A percentile compares a stretch with the other conserved stretches of the same genome.
Evolutionary conservation across 1,140 invertebrate species (phyloP).

Genomic region (Diabrotica virgifera): DNA sequence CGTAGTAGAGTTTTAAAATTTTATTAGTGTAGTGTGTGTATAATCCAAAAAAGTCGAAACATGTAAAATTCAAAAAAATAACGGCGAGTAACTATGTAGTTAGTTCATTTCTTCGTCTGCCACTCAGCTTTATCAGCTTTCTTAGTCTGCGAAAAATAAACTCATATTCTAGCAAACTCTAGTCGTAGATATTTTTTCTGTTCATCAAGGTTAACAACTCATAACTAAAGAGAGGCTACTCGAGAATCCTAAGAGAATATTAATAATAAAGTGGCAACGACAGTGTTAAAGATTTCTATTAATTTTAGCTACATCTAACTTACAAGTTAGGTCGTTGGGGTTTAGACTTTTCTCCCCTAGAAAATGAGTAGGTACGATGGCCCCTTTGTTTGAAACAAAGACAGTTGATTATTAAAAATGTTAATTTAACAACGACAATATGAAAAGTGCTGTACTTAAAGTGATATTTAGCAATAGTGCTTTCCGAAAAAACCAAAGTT

Average conservation of each 20-base stretch:
- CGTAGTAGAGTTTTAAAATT: constrained; percentile 8
- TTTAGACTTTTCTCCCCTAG: background rate
- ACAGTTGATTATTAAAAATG: background rate
- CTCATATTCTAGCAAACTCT: constrained; percentile 1
- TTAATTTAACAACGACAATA: background rate
- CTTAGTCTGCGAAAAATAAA: constrained; percentile 64
- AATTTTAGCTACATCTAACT: constrained; percentile 3
- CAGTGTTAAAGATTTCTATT: background rate
- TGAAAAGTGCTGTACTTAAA: too few relatives aligned
- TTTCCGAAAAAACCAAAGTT: too few relatives aligned
- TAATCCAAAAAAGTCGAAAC: constrained; percentile 14
- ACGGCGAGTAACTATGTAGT: constrained; percentile 1
- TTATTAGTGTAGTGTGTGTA: constrained; percentile 10
- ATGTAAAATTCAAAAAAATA: constrained; percentile 14
- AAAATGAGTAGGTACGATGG: background rate
- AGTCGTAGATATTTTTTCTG: background rate
- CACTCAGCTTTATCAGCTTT: constrained; percentile 78
- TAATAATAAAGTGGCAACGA: background rate
- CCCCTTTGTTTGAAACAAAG: background rate
- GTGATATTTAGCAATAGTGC: too few relatives aligned
- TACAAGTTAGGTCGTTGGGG: background rate
- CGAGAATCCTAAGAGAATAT: background rate
- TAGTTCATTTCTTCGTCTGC: constrained; percentile 66
- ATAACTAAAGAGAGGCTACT: background rate
- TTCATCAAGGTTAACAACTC: background rate